A percentile compares a stretch with the other conserved stretches of the same genome.
Conservation (phyloP, 2,888 invertebrate genomes). For the Ernsta delagoae region DNA sequence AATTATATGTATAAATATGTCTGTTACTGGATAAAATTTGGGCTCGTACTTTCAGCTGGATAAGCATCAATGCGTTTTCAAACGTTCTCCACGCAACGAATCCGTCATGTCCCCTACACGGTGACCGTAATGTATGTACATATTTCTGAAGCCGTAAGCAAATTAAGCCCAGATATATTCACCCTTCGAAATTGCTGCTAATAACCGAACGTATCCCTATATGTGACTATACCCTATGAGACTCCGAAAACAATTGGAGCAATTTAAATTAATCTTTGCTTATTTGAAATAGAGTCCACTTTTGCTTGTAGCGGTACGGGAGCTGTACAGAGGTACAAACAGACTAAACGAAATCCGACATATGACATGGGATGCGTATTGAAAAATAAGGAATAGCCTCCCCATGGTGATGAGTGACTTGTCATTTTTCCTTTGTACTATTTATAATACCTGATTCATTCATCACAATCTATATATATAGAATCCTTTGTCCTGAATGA, state of each 20-base stretch:
- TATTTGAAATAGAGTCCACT: not conserved
- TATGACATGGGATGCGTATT: slow-evolving; percentile 47
- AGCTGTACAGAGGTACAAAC: slow-evolving; percentile 27
- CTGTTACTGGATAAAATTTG: not conserved
- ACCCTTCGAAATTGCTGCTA: slow-evolving; percentile 81
- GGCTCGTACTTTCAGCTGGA: not conserved
- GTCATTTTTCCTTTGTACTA: slow-evolving; percentile 5
- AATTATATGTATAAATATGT: too few species aligned
- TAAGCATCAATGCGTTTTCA: slow-evolving; percentile 6
- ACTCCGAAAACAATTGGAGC: slow-evolving; percentile 10
- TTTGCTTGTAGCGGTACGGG: slow-evolving; percentile 12
- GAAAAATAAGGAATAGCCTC: slow-evolving; percentile 45
- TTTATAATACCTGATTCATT: not conserved
- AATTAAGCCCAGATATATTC: slow-evolving; percentile 79
- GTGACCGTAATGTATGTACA: slow-evolving; percentile 49
- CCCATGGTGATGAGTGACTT: slow-evolving; percentile 24
- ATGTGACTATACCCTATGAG: slow-evolving; percentile 47
- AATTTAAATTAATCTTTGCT: not conserved
- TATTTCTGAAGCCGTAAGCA: slow-evolving; percentile 71
- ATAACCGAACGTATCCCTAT: slow-evolving; percentile 61
- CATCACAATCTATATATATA: not conserved
- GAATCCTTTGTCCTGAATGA: not conserved
- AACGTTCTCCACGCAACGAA: slow-evolving; percentile 21
- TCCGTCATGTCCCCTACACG: slow-evolving; percentile 16
- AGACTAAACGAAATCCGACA: slow-evolving; percentile 47